These are phyloP conservation scores for Nephrotoma appendiculata DNA, from an alignment of 2,888 invertebrate genomes.

Conservation along the genomic window DNA sequence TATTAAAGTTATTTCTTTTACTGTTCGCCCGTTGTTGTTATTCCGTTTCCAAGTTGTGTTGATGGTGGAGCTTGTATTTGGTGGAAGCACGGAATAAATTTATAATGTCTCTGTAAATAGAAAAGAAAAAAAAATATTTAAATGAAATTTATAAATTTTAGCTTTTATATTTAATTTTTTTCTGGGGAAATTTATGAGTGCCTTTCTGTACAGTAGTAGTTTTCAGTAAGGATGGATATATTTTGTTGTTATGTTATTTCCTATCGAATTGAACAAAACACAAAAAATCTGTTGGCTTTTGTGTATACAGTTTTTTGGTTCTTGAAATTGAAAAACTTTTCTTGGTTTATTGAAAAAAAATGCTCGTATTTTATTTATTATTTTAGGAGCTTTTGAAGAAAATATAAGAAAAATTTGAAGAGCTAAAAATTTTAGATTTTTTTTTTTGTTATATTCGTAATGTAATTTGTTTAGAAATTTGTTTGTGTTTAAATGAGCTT, in stretches of 20 bases:
- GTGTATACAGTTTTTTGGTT: not conserved
- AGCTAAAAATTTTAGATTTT: not conserved
- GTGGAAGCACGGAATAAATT: not conserved
- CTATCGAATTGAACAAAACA: not conserved
- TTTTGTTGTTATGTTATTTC: not conserved
- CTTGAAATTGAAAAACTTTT: not conserved
- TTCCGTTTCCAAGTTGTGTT: not conserved
- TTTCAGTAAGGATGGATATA: not conserved
- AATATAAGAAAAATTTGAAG: not conserved
- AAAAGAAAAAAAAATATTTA: not conserved
- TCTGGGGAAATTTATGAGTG: not conserved
- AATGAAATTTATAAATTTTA: not conserved
- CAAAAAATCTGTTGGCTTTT: not conserved
- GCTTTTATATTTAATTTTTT: not conserved
- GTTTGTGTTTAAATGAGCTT: not conserved
- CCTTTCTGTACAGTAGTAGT: not conserved
- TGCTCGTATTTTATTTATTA: not conserved
- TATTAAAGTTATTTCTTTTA: not conserved
- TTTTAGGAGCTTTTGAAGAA: not conserved
- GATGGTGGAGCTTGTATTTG: not conserved
- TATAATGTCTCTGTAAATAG: not conserved
- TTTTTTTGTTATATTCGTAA: not conserved
- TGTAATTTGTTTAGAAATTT: not conserved
- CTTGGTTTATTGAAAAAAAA: not conserved
- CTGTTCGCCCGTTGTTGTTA: not conserved